Percentiles rank a stretch among this genome's conserved stretches.
Evolutionary conservation across 2,797 vertebrate species (phyloP).

Genomic region (Semotilus atromaculatus): DNA sequence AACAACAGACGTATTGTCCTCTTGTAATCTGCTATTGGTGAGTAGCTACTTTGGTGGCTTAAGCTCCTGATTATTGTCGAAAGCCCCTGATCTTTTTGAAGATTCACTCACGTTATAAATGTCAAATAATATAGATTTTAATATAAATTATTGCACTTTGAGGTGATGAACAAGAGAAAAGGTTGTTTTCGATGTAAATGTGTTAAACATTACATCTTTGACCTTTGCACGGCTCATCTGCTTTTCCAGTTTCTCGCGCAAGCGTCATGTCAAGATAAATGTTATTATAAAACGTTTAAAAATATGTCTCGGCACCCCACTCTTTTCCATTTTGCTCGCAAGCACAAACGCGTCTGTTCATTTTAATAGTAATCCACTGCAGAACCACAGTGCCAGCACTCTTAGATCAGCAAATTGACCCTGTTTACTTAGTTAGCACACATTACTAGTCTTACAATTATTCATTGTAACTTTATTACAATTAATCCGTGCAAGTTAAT

Average conservation of each 20-base stretch:
- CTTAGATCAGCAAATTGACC: too few relatives aligned
- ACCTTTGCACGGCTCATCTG: too few relatives aligned
- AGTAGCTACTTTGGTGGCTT: neutral
- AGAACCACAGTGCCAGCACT: too few relatives aligned
- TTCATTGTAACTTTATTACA: too few relatives aligned
- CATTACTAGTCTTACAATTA: too few relatives aligned
- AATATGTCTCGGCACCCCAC: neutral
- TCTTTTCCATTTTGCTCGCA: neutral
- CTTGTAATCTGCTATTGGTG: slow-evolving; percentile 8
- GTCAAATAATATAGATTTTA: neutral
- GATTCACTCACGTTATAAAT: neutral
- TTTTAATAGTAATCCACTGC: too few relatives aligned
- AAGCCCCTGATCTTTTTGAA: neutral
- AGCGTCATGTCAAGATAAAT: neutral
- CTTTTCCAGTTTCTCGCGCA: neutral
- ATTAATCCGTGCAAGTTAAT: too few relatives aligned
- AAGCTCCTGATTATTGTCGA: neutral
- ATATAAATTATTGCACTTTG: neutral
- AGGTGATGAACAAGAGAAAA: neutral
- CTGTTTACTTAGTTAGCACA: too few relatives aligned
- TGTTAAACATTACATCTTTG: neutral
- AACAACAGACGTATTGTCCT: neutral
- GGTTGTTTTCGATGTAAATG: neutral
- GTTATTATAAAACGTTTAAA: neutral
- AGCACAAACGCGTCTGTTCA: too few relatives aligned